Conservation (phyloP, 2,888 invertebrate genomes). For the Lochmaea crataegi region DNA sequence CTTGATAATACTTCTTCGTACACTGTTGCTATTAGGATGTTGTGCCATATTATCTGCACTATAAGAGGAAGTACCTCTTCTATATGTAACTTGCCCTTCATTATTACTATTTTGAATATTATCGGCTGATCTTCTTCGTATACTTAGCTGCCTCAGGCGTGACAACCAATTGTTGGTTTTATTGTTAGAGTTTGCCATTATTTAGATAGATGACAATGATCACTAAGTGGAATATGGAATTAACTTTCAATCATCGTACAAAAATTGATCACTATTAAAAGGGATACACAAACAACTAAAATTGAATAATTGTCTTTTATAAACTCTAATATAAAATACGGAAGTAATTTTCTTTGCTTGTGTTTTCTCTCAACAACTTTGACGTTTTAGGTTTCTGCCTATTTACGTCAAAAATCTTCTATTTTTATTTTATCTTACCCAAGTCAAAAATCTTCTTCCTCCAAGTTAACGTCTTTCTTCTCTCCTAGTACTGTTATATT, state of each 20-base stretch:
- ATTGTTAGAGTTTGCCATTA: constrained; percentile 43
- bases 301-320: constrained; percentile 25
- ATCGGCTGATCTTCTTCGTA: constrained; percentile 44
- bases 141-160: constrained; percentile 49
- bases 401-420: constrained; percentile 9
- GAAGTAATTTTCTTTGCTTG: constrained; percentile 22
- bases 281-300: constrained; percentile 9
- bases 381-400: background rate
- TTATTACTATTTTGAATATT: constrained; percentile 36
- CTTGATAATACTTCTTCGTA: constrained; percentile 53
- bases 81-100: constrained; percentile 38
- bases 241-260: constrained; percentile 12
- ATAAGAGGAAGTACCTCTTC: constrained; percentile 40
- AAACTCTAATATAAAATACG: constrained; percentile 25
- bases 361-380: constrained; percentile 22
- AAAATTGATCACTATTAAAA: background rate
- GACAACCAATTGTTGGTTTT: constrained; percentile 51
- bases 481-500: background rate
- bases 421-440: background rate
- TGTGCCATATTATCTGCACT: constrained; percentile 38
- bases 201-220: background rate
- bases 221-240: background rate
- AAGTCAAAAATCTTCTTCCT: too few species aligned
- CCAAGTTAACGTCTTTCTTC: background rate
- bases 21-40: constrained; percentile 44